phyloP scores from a whole-genome alignment of 2,797 vertebrate species.

The Eulemur mongoz region DNA sequence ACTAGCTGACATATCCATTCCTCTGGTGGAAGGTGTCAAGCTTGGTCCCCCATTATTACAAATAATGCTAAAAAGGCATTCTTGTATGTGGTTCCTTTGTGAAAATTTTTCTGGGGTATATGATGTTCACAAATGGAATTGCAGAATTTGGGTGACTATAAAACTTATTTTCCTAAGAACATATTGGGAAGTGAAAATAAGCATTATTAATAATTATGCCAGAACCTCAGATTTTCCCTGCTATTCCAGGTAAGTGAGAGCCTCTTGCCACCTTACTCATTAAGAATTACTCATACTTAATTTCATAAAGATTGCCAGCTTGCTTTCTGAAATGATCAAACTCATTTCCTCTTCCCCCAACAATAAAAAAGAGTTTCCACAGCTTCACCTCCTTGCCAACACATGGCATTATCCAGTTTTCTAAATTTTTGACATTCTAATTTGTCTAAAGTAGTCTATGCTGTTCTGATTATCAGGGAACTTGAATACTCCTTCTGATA shows the following conservation, averaged over 20 bases:
- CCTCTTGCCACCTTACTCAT: not conserved
- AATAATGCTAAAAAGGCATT: not conserved
- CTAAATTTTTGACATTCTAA: not conserved
- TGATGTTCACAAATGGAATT: not conserved
- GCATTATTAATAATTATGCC: not conserved
- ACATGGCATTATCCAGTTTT: not conserved
- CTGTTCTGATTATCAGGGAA: not conserved
- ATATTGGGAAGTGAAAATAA: not conserved
- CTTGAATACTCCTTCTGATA: not conserved
- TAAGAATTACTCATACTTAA: not conserved
- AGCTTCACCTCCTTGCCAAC: not conserved
- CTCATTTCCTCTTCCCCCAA: not conserved
- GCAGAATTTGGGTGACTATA: not conserved
- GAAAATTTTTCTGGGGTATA: not conserved
- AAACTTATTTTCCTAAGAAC: constrained; percentile 15
- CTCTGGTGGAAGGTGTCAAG: not conserved
- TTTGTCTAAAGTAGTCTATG: not conserved
- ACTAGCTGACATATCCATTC: not conserved
- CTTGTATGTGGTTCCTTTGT: not conserved
- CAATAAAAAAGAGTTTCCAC: not conserved
- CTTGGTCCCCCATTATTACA: not conserved
- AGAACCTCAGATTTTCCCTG: not conserved
- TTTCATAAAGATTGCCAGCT: not conserved
- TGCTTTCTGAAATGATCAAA: not conserved
- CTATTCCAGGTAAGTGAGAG: not conserved